Conservation (phyloP, 2,888 invertebrate genomes). For the Aphidius colemani region DNA sequence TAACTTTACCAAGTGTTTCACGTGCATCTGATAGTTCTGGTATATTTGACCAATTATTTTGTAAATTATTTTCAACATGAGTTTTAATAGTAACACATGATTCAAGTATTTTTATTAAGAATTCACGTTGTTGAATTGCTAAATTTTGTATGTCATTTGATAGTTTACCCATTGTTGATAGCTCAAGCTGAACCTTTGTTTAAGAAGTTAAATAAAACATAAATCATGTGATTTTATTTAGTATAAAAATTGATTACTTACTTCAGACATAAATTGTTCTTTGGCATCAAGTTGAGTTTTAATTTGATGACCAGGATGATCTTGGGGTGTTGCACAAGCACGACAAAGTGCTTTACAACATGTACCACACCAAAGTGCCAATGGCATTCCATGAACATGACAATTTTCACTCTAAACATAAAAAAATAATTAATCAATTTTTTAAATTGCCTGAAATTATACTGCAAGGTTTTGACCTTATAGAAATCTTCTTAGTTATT, state of each 20-base stretch:
- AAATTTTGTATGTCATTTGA: constrained; percentile 73
- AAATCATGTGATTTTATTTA: not conserved
- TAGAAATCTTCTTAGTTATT: constrained; percentile 9
- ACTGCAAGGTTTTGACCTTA: constrained; percentile 10
- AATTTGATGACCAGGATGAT: constrained; percentile 71
- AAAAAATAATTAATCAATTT: not conserved
- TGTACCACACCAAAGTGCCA: constrained; percentile 73
- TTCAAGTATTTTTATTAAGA: constrained; percentile 73
- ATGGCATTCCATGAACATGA: constrained; percentile 74
- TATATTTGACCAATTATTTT: constrained; percentile 70
- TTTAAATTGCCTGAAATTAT: not conserved
- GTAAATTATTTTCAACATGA: constrained; percentile 76
- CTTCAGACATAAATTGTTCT: constrained; percentile 69
- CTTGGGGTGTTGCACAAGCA: constrained; percentile 70
- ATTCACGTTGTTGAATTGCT: constrained; percentile 73
- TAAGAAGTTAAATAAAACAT: not conserved
- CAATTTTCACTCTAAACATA: constrained; percentile 65
- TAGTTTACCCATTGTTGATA: constrained; percentile 72
- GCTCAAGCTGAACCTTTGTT: constrained; percentile 66
- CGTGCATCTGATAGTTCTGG: constrained; percentile 70
- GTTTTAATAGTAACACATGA: constrained; percentile 76
- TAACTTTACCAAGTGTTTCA: constrained; percentile 68
- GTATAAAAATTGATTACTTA: constrained; percentile 43
- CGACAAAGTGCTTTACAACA: constrained; percentile 70
- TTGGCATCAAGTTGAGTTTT: constrained; percentile 72